Evolutionary conservation across 2,797 vertebrate species (phyloP).

Genomic region (Melanotaenia maccullochi): DNA sequence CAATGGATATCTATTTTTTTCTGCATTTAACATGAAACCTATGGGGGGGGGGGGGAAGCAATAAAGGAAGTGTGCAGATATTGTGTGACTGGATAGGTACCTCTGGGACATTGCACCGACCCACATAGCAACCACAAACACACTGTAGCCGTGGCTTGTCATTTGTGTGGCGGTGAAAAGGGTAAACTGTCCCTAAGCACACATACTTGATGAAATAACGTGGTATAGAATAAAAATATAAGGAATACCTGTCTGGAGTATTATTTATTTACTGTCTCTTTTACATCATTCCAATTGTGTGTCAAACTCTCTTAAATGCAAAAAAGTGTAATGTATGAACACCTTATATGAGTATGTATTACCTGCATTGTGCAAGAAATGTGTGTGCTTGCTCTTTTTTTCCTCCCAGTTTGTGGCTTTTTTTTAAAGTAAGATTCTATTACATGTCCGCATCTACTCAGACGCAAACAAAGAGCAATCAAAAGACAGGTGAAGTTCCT

Average conservation of each 20-base stretch:
- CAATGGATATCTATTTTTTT: constrained; percentile 77
- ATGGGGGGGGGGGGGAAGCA: constrained; percentile 77
- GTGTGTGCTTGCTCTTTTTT: neutral
- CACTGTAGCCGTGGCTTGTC: constrained; percentile 46
- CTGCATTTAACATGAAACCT: constrained; percentile 70
- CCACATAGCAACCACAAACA: constrained; percentile 37
- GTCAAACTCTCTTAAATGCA: neutral
- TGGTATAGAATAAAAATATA: constrained; percentile 82
- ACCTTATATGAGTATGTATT: neutral
- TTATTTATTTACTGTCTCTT: constrained; percentile 26
- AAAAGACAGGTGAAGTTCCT: constrained; percentile 75
- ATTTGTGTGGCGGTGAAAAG: constrained; percentile 52
- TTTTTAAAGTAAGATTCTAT: constrained; percentile 9
- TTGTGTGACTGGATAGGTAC: constrained; percentile 64
- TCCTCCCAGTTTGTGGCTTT: neutral
- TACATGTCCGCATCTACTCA: constrained; percentile 7
- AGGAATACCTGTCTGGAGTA: constrained; percentile 55
- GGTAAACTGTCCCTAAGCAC: constrained; percentile 82
- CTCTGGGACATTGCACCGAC: constrained; percentile 58
- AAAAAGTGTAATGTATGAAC: neutral
- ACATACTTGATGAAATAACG: constrained; percentile 83
- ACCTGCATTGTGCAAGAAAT: constrained; percentile 7
- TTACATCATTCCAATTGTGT: constrained; percentile 7
- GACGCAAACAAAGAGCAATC: constrained; percentile 48
- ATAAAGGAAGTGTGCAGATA: constrained; percentile 79